Conservation (phyloP, 2,113 vertebrate genomes). For the Stomatorhinus ivindoensis region DNA sequence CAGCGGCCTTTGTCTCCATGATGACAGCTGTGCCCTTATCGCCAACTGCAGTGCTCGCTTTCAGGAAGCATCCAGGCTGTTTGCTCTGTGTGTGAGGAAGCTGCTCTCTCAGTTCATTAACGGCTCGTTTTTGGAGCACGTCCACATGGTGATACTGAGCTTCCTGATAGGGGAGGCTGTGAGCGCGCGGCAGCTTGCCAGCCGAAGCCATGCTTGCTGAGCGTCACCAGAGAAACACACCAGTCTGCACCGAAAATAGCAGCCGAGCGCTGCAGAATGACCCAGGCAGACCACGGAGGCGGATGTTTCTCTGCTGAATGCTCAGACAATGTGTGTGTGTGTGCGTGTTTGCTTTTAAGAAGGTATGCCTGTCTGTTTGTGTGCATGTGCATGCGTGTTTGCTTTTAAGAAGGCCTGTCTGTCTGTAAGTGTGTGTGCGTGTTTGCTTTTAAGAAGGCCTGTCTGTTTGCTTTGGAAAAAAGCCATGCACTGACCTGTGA, state of each 20-base stretch:
- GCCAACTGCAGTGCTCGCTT: background rate
- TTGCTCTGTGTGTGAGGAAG: background rate
- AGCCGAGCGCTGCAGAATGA: background rate
- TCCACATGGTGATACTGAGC: background rate
- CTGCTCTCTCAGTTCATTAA: background rate
- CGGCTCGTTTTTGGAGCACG: background rate
- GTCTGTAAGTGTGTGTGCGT: background rate
- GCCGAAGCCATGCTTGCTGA: background rate
- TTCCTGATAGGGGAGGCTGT: background rate
- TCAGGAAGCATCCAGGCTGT: background rate
- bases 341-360: background rate
- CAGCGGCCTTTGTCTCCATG: background rate
- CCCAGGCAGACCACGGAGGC: background rate
- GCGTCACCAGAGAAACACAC: background rate
- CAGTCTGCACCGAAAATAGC: background rate
- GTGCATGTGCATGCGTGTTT: background rate
- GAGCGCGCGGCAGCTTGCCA: background rate
- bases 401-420: background rate
- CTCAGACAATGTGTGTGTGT: background rate
- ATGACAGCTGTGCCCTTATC: background rate
- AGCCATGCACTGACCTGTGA: slow-evolving; percentile 6
- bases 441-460: background rate
- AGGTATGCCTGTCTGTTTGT: background rate
- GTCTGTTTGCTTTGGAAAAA: background rate
- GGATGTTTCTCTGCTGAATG: background rate